Conservation (phyloP, 2,113 vertebrate species). For the Microtus oregoni region DNA sequence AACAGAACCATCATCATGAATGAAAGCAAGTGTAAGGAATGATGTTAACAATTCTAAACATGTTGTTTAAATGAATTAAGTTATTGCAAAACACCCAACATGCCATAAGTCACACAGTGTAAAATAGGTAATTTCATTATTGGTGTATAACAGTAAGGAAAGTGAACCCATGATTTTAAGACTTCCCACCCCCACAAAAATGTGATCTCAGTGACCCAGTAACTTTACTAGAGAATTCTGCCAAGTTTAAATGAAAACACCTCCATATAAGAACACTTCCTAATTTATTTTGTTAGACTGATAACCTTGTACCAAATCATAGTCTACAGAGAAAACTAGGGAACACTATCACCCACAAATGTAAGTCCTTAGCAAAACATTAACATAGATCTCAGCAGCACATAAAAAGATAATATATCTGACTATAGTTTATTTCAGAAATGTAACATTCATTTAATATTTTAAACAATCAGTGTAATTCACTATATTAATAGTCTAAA, state of each 20-base stretch:
- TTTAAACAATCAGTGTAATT: neutral
- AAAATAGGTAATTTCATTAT: neutral
- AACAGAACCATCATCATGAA: neutral
- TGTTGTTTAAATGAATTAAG: neutral
- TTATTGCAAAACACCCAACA: neutral
- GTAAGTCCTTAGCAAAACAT: neutral
- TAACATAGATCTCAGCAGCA: neutral
- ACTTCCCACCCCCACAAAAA: neutral
- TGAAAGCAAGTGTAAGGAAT: neutral
- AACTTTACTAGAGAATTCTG: neutral
- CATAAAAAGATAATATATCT: neutral
- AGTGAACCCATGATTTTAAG: neutral
- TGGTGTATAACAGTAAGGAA: neutral
- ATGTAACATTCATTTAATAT: neutral
- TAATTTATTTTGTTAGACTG: neutral
- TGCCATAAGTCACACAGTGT: neutral
- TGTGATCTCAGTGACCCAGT: neutral
- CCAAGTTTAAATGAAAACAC: neutral
- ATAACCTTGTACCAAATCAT: neutral
- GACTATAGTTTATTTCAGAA: neutral
- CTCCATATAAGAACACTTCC: neutral
- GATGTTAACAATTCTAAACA: neutral
- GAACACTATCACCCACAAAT: neutral
- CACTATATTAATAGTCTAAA: neutral
- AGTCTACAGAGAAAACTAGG: neutral